These are phyloP conservation scores for Glaucopsyche alexis DNA, from an alignment of 2,888 invertebrate species.

Conservation along the genomic window DNA sequence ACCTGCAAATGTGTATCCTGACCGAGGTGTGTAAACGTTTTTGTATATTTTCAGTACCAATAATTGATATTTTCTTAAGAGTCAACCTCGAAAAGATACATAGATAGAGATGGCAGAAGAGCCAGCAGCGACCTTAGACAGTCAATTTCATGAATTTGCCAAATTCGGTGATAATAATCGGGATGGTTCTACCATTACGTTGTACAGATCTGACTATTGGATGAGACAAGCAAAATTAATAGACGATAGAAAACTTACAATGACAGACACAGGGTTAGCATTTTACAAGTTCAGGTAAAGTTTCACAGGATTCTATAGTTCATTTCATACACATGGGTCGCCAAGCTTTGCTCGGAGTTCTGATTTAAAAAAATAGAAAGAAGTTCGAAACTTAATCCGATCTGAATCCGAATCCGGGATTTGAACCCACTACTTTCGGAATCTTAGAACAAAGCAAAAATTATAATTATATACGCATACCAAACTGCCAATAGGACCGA, in stretches of 20 bases:
- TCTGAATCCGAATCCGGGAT: too few species aligned
- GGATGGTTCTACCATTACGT: slow-evolving; percentile 55
- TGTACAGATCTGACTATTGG: slow-evolving; percentile 65
- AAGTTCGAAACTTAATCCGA: too few species aligned
- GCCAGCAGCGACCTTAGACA: slow-evolving; percentile 59
- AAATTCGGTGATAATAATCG: slow-evolving; percentile 54
- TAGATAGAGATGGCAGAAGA: slow-evolving; percentile 55
- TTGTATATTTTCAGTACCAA: neutral
- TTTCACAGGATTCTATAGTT: neutral
- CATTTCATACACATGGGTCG: neutral
- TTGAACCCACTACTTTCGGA: too few species aligned
- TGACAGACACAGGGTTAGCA: slow-evolving; percentile 66
- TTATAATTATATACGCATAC: too few species aligned
- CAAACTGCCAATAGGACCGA: too few species aligned
- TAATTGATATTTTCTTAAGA: neutral
- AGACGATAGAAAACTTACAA: slow-evolving; percentile 63
- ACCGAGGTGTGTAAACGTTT: too few species aligned
- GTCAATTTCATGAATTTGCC: slow-evolving; percentile 57
- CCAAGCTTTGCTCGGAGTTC: too few species aligned
- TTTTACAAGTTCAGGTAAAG: slow-evolving; percentile 56
- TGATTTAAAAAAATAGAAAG: too few species aligned
- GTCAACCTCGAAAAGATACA: neutral
- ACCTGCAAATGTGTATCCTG: too few species aligned
- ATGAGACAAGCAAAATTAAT: slow-evolving; percentile 62
- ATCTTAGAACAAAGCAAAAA: too few species aligned